Evolutionary conservation across 2,797 vertebrate genomes (phyloP).

Genomic region (Epinephelus coioides): DNA sequence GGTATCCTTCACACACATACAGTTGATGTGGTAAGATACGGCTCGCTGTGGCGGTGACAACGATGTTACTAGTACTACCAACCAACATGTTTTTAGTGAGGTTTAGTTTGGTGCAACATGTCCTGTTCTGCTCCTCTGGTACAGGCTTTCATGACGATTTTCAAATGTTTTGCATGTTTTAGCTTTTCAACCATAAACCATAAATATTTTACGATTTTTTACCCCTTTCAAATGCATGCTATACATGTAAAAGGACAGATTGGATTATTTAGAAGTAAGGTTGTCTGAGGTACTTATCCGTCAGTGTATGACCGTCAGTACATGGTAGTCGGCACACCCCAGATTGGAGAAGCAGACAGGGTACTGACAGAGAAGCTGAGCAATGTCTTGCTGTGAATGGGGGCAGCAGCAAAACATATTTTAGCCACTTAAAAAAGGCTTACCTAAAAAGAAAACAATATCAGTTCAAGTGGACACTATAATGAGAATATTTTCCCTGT

Average conservation of each 20-base stretch:
- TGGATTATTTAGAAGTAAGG: too few species aligned
- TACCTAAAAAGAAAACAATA: too few species aligned
- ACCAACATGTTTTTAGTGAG: background rate
- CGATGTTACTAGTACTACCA: background rate
- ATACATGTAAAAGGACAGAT: background rate
- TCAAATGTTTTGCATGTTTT: background rate
- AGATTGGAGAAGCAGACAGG: too few species aligned
- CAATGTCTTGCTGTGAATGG: too few species aligned
- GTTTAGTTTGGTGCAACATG: background rate
- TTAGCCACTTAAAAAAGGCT: too few species aligned
- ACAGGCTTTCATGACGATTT: background rate
- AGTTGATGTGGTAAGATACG: conserved; percentile 24
- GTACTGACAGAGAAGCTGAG: too few species aligned
- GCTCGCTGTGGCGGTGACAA: background rate
- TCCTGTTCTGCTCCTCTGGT: conserved; percentile 5
- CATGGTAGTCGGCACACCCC: too few species aligned
- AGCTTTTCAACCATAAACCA: background rate
- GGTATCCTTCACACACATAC: conserved; percentile 25
- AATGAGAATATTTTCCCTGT: too few species aligned
- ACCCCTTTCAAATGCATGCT: background rate
- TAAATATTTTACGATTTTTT: background rate
- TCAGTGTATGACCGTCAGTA: too few species aligned
- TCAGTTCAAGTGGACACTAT: too few species aligned
- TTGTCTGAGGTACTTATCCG: too few species aligned
- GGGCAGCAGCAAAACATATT: too few species aligned